phyloP scores from a whole-genome alignment of 2,888 invertebrate species.

The Didymodactylos carnosus region DNA sequence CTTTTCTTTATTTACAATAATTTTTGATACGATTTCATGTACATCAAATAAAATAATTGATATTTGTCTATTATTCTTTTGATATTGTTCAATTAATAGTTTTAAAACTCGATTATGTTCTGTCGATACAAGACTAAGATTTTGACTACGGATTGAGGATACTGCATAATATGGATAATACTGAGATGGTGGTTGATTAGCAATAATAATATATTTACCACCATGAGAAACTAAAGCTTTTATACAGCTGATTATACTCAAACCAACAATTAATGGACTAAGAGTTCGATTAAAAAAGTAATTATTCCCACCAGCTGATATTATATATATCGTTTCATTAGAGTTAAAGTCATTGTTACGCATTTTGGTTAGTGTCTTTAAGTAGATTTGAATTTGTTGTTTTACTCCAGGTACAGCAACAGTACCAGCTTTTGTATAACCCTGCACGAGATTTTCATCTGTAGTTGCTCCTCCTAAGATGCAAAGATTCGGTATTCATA shows the following conservation, averaged over 20 bases:
- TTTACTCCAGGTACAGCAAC: not conserved
- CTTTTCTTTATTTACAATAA: not conserved
- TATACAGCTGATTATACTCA: not conserved
- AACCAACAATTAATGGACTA: not conserved
- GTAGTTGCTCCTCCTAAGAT: not conserved
- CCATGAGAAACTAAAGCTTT: not conserved
- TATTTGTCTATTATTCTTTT: not conserved
- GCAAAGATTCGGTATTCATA: too few relatives aligned
- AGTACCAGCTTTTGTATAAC: not conserved
- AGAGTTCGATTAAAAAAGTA: not conserved
- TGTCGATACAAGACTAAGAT: not conserved
- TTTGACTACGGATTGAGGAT: not conserved
- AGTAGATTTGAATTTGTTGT: not conserved
- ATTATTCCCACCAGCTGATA: not conserved
- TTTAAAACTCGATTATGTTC: not conserved
- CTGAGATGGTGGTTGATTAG: not conserved
- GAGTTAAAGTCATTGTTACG: too few relatives aligned
- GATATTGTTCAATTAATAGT: not conserved
- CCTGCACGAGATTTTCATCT: not conserved
- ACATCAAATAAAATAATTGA: not conserved
- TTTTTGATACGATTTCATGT: not conserved
- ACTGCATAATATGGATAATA: not conserved
- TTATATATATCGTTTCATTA: not conserved
- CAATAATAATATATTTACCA: not conserved
- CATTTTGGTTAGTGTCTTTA: too few relatives aligned